Percentiles rank a stretch among this genome's conserved stretches.
Evolutionary conservation across 2,888 invertebrate genomes (phyloP).

Genomic region (Oxycera nigricornis): DNA sequence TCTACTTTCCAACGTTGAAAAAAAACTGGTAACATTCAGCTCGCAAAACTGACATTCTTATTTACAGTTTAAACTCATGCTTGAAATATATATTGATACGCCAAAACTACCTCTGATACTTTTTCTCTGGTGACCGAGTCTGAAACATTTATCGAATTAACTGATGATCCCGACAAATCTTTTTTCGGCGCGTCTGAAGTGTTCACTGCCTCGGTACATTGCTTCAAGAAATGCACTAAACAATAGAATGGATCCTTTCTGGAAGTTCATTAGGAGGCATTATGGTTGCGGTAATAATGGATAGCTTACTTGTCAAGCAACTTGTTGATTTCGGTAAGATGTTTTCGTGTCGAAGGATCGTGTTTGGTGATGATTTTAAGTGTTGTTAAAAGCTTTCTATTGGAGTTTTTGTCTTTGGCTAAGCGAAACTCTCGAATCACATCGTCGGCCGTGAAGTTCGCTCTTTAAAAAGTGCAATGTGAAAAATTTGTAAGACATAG

Average conservation of each 20-base stretch:
- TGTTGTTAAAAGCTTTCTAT: slow-evolving; percentile 54
- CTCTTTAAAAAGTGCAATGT: slow-evolving; percentile 50
- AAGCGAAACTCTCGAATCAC: slow-evolving; percentile 56
- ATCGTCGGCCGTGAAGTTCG: slow-evolving; percentile 54
- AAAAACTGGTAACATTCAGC: too few species aligned
- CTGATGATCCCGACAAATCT: slow-evolving; percentile 55
- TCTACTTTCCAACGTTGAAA: too few species aligned
- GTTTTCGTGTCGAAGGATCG: slow-evolving; percentile 52
- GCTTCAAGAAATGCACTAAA: slow-evolving; percentile 55
- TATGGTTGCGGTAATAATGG: neutral
- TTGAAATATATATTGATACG: neutral
- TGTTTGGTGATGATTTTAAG: slow-evolving; percentile 56
- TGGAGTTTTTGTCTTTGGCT: slow-evolving; percentile 54
- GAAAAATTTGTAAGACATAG: neutral
- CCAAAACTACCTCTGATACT: slow-evolving; percentile 53
- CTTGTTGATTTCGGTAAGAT: slow-evolving; percentile 53
- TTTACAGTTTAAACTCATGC: neutral
- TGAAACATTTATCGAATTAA: slow-evolving; percentile 50
- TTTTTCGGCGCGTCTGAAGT: slow-evolving; percentile 52
- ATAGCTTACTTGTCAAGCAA: slow-evolving; percentile 53
- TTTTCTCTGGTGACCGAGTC: slow-evolving; percentile 52
- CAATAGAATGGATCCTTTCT: slow-evolving; percentile 59
- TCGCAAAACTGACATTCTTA: too few species aligned
- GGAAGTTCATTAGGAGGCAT: slow-evolving; percentile 16
- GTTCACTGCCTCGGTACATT: slow-evolving; percentile 51